phyloP scores from a whole-genome alignment of 2,797 vertebrate genomes.

The Sebastes diploproa region DNA sequence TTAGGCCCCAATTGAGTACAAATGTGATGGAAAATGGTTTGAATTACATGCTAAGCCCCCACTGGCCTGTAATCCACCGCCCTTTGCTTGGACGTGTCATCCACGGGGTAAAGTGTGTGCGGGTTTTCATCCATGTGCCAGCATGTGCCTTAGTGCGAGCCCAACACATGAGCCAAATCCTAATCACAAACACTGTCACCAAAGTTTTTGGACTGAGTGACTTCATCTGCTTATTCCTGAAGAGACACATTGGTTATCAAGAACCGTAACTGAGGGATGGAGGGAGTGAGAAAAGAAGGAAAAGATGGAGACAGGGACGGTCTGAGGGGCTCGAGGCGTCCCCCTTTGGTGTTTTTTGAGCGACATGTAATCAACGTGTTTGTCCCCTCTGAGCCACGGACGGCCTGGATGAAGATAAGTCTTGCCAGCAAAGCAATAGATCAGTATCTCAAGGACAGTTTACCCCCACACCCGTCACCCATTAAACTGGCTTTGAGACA shows the following conservation, averaged over 20 bases:
- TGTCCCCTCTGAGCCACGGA: constrained; percentile 38
- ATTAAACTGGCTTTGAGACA: constrained; percentile 33
- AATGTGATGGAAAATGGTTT: constrained; percentile 84
- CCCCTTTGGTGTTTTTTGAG: constrained; percentile 50
- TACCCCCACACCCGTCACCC: constrained; percentile 43
- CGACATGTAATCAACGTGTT: constrained; percentile 63
- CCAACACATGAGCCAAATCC: constrained; percentile 23
- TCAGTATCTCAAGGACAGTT: constrained; percentile 73
- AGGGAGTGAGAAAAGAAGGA: background rate
- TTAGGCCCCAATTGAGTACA: constrained; percentile 75
- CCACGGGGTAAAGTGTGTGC: constrained; percentile 5
- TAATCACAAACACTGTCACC: constrained; percentile 4
- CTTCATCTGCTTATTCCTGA: constrained; percentile 36
- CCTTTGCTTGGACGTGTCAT: constrained; percentile 65
- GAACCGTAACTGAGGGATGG: background rate
- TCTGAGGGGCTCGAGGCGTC: background rate
- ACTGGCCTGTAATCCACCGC: constrained; percentile 66
- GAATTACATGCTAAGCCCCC: constrained; percentile 77
- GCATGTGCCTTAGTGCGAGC: background rate
- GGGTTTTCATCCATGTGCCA: constrained; percentile 7
- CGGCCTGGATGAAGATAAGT: constrained; percentile 42
- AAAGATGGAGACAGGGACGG: constrained; percentile 11
- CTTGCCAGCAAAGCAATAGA: constrained; percentile 55
- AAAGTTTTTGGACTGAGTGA: constrained; percentile 9
- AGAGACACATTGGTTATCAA: constrained; percentile 4